Base-by-base conservation (phyloP, 2,797 vertebrate species). In the Dipus sagitta region DNA sequence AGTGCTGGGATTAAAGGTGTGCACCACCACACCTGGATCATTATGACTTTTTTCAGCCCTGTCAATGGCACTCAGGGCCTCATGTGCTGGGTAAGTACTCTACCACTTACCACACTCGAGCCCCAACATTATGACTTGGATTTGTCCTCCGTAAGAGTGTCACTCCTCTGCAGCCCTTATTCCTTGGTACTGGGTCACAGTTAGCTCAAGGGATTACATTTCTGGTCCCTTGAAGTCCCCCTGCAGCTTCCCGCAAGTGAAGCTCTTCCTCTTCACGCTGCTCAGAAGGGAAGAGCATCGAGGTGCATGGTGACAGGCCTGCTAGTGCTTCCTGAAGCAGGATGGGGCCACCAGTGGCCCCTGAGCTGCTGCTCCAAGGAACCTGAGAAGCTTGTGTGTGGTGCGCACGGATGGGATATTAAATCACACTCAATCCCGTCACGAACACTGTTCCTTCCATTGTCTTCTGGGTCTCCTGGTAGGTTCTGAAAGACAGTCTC, bases 151-250 rank as follows among this genome's bases (percentile, higher is more conserved):
- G 87, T 86, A 86, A 77, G 79, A 28, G 8, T 6, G 6, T 17
- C 8, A 3, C 15, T 34, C 60, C 52, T 67, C 52, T 11, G 64
- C 65, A 8, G 12, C 28, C 65, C 60, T 17, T 65, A 3, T 42
- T 58, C 54, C 68, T 70, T 15, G 58, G 12, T 14, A 15, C 18
- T 0, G 20, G 81, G 64, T 92, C 86, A 42, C 47, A 72, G 71
- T 90, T 74, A 78, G n/a, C 28, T 52, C 68, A 47, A 82, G 75
- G 54, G 72, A 47, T 58, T 80, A 28, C 28, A 28, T 88, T 90
- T 87, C 82, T 28, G 28, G 13, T 65, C 91, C 67, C 86, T 88
- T 74, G 74, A 77, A 81, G 80, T 80, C 38, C 64, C 42, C 83
- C 62, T 64, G 13, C 70, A 79, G 34, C 77, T 93, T 92, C 74